Evolutionary conservation across 1,140 invertebrate species (phyloP).

Genomic region (Heliothis virescens): DNA sequence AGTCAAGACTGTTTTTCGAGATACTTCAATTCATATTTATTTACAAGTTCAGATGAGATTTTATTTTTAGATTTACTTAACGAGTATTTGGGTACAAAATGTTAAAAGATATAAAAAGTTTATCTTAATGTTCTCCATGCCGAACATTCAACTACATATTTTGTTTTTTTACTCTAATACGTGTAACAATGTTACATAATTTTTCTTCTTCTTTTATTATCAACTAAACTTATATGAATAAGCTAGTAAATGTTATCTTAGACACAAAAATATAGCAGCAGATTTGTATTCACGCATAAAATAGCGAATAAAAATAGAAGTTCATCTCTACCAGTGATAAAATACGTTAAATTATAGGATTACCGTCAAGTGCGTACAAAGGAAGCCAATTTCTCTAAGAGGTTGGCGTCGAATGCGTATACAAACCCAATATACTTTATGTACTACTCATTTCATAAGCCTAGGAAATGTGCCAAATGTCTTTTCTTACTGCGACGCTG

Average conservation of each 20-base stretch:
- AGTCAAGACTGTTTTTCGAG: slow-evolving; percentile 11
- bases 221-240: background rate
- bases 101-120: no score
- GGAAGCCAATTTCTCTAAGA: slow-evolving; percentile 57
- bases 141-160: no score
- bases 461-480: slow-evolving; percentile 56
- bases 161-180: background rate
- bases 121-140: no score
- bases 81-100: no score
- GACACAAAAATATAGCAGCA: slow-evolving; percentile 17
- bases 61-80: background rate
- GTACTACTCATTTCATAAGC: slow-evolving; percentile 50
- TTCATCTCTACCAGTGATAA: slow-evolving; percentile 29
- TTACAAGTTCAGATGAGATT: slow-evolving; percentile 13
- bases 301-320: slow-evolving; percentile 19
- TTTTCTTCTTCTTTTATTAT: background rate
- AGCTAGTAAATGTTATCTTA: slow-evolving; percentile 3
- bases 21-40: background rate
- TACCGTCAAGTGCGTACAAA: slow-evolving; percentile 42
- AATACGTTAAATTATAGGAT: slow-evolving; percentile 47
- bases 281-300: slow-evolving; percentile 7
- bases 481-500: slow-evolving; percentile 39
- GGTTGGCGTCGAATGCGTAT: slow-evolving; percentile 53
- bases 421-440: slow-evolving; percentile 53
- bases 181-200: background rate